Percentiles rank a stretch among this genome's conserved stretches.
These are phyloP conservation scores for Morone saxatilis DNA, from an alignment of 2,113 vertebrate species.

Conservation along the genomic window DNA sequence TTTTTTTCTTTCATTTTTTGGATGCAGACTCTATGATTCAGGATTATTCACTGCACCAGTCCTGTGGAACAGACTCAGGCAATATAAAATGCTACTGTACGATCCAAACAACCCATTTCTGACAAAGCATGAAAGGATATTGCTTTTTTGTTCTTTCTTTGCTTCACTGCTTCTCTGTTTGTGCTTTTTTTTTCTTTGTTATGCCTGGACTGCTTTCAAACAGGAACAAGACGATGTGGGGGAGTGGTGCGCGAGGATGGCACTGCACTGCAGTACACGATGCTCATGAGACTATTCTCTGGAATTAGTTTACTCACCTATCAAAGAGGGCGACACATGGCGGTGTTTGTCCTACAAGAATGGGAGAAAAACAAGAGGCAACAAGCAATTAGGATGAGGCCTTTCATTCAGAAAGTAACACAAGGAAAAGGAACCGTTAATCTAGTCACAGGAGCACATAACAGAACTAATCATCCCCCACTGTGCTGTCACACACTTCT, in stretches of 20 bases:
- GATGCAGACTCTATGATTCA: conserved; percentile 60
- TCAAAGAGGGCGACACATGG: conserved; percentile 31
- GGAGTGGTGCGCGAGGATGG: conserved; percentile 44
- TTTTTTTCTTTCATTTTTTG: conserved; percentile 47
- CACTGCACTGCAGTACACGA: conserved; percentile 63
- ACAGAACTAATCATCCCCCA: conserved; percentile 59
- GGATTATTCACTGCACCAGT: conserved; percentile 68
- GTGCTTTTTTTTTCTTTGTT: conserved; percentile 88
- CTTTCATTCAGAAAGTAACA: conserved; percentile 42
- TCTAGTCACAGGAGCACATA: conserved; percentile 45
- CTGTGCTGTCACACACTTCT: conserved; percentile 20
- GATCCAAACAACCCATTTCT: conserved; percentile 71
- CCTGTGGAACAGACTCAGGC: conserved; percentile 59
- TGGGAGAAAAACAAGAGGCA: conserved; percentile 28
- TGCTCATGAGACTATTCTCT: conserved; percentile 58
- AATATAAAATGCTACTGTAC: conserved; percentile 57
- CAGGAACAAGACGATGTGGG: conserved; percentile 54
- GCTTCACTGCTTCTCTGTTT: conserved; percentile 90
- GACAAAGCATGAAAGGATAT: conserved; percentile 90
- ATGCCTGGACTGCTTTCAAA: conserved; percentile 89
- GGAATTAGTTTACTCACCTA: conserved; percentile 66
- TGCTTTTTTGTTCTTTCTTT: conserved; percentile 94
- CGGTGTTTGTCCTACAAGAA: conserved; percentile 34
- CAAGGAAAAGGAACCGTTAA: conserved; percentile 17
- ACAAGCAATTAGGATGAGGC: conserved; percentile 38